Evolutionary conservation across 2,113 vertebrate species (phyloP), one percentile per base, ranked within the genome.

Genomic region (Leptodactylus fuscus): DNA sequence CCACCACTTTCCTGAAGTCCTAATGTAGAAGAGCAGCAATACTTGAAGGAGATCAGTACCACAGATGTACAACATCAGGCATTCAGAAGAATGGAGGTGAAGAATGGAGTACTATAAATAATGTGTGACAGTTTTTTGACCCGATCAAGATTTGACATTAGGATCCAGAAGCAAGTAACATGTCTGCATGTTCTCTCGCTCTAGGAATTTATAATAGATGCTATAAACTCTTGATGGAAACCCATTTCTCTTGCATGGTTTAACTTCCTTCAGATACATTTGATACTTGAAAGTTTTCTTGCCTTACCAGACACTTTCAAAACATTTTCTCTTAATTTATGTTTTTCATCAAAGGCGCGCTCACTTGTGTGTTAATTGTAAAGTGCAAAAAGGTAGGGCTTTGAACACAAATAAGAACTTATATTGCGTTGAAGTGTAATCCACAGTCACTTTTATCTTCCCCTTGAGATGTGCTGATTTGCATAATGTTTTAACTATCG

Each of bases 401-500:
- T 91, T 9, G 13, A 90, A 89, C 60, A 88, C 81, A 77, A 85
- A 85, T 60, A 87, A 75, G 79, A 84, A 67, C 18, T 89, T 84
- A 73, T 75, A 89, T 74, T 89, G 41, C 32, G 69, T 86, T 83
- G 81, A 87, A 85, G 88, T 38, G 55, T 81, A 86, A 85, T 87
- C 87, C 27, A 70, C 83, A 70, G 49, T 58, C 87, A 58, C 87
- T 92, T 93, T 91, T 87, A 90, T 90, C 82, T 89, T 89, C 80
- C 80, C 85, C 82, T 90, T 88, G 88, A 92, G 88, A 91, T 88
- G 81, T 34, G 81, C 51, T 65, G 60, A 91, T 93, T 92, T 91
- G 70, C 89, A 91, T 90, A 90, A 89, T 87, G 80, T 86, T 93
- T 91, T 90, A 91, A 89, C 83, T 88, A 65, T 70, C 69, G 44